Percentiles rank a stretch among this genome's conserved stretches.
Conservation (phyloP, 1,140 invertebrate species). For the Notospermus geniculatus region DNA sequence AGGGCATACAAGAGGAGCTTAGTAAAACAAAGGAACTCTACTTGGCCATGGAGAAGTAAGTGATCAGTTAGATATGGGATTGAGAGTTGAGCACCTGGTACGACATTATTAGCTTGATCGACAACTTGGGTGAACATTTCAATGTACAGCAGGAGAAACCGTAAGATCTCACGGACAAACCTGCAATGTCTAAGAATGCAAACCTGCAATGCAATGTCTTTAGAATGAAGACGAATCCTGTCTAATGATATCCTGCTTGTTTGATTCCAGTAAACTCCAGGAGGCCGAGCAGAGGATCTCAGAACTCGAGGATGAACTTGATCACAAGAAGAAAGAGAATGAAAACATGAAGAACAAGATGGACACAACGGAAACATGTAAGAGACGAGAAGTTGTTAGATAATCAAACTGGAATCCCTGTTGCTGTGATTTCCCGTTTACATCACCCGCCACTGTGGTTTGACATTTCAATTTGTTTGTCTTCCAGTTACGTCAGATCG, state of each 20-base stretch:
- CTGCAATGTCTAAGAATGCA: neutral
- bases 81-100: neutral
- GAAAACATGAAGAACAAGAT: slow-evolving; percentile 30
- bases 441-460: no score
- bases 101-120: no score
- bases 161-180: neutral
- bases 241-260: no score
- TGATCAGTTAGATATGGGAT: slow-evolving; percentile 11
- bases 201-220: no score
- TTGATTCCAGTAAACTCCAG: slow-evolving; percentile 70
- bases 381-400: no score
- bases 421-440: no score
- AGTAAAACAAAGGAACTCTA: slow-evolving; percentile 82
- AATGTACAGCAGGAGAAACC: neutral
- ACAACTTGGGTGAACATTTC: slow-evolving; percentile 3
- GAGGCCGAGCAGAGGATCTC: slow-evolving; percentile 85
- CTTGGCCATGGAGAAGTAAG: slow-evolving; percentile 87
- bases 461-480: no score
- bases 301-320: slow-evolving; percentile 74
- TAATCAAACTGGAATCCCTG: no score
- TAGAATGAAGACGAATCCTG: no score
- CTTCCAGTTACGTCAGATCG: neutral
- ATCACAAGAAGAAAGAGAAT: slow-evolving; percentile 52
- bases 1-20: slow-evolving; percentile 89
- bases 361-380: slow-evolving; percentile 3